A percentile compares a stretch with the other conserved stretches of the same genome.
phyloP scores from a whole-genome alignment of 2,888 invertebrate genomes.

The Lymantria dispar region DNA sequence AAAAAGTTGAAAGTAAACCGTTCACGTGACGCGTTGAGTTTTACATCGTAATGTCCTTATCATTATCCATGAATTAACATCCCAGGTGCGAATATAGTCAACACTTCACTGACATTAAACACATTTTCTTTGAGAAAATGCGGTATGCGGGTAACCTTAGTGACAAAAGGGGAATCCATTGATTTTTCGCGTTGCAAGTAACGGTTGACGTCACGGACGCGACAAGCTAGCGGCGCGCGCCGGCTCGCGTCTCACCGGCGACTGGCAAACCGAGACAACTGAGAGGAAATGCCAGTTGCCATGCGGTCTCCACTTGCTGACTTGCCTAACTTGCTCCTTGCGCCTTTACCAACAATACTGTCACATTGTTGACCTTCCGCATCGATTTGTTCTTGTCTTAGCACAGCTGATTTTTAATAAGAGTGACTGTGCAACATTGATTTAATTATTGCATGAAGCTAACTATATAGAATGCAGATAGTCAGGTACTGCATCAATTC shows the following conservation, averaged over 20 bases:
- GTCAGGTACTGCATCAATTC: background rate
- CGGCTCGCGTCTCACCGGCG: slow-evolving; percentile 72
- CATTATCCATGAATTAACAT: slow-evolving; percentile 41
- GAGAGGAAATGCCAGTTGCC: slow-evolving; percentile 73
- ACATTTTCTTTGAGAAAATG: slow-evolving; percentile 77
- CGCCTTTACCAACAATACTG: slow-evolving; percentile 28
- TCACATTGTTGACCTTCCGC: slow-evolving; percentile 60
- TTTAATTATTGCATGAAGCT: slow-evolving; percentile 4
- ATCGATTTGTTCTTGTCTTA: slow-evolving; percentile 51
- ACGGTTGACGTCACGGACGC: slow-evolving; percentile 66
- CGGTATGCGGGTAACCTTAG: slow-evolving; percentile 79
- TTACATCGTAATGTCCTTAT: slow-evolving; percentile 45
- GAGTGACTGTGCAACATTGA: slow-evolving; percentile 11
- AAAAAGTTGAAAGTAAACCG: slow-evolving; percentile 67
- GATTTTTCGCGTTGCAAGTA: slow-evolving; percentile 74
- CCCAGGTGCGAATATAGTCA: slow-evolving; percentile 41
- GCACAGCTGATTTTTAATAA: slow-evolving; percentile 54
- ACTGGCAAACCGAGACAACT: slow-evolving; percentile 55
- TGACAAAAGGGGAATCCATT: slow-evolving; percentile 67
- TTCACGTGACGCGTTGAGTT: slow-evolving; percentile 62
- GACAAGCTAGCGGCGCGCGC: slow-evolving; percentile 73
- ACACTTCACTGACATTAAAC: slow-evolving; percentile 74
- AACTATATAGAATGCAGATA: slow-evolving; percentile 3
- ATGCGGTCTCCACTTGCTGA: slow-evolving; percentile 58
- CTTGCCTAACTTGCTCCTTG: slow-evolving; percentile 41